Percentiles rank a stretch among this genome's conserved stretches.
Conservation (phyloP, 1,140 invertebrate genomes). For the Mizuhopecten yessoensis region DNA sequence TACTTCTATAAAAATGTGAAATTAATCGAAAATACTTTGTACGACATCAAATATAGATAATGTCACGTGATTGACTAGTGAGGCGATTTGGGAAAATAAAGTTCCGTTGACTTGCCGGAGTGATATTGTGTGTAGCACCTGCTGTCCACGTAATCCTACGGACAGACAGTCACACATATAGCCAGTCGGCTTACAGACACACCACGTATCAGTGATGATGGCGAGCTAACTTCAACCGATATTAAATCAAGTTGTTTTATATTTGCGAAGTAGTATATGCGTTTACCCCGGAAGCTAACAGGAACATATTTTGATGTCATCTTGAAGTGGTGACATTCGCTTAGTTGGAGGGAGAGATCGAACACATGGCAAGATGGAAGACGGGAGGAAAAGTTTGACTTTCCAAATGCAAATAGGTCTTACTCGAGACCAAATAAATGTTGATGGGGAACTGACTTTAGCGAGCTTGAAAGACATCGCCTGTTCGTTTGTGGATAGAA, state of each 20-base stretch:
- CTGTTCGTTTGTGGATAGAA: slow-evolving; percentile 96
- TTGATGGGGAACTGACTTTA: slow-evolving; percentile 92
- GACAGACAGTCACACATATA: slow-evolving; percentile 7
- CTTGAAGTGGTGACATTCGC: slow-evolving; percentile 60
- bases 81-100: slow-evolving; percentile 38
- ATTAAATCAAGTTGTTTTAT: neutral
- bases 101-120: neutral
- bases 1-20: neutral
- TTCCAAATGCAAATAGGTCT: slow-evolving; percentile 98
- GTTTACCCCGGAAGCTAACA: slow-evolving; percentile 60
- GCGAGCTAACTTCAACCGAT: neutral
- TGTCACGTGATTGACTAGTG: slow-evolving; percentile 32
- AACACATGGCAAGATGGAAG: slow-evolving; percentile 72
- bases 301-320: slow-evolving; percentile 55
- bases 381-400: slow-evolving; percentile 85
- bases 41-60: neutral
- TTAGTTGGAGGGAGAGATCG: slow-evolving; percentile 49
- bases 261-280: neutral
- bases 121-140: neutral
- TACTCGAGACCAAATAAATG: slow-evolving; percentile 93
- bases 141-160: neutral
- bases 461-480: slow-evolving; percentile 96
- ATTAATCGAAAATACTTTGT: neutral
- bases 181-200: neutral
- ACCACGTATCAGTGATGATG: neutral